A percentile compares a stretch with the other conserved stretches of the same genome.
Conservation (phyloP, 2,113 vertebrate species). For the Microtus ochrogaster region DNA sequence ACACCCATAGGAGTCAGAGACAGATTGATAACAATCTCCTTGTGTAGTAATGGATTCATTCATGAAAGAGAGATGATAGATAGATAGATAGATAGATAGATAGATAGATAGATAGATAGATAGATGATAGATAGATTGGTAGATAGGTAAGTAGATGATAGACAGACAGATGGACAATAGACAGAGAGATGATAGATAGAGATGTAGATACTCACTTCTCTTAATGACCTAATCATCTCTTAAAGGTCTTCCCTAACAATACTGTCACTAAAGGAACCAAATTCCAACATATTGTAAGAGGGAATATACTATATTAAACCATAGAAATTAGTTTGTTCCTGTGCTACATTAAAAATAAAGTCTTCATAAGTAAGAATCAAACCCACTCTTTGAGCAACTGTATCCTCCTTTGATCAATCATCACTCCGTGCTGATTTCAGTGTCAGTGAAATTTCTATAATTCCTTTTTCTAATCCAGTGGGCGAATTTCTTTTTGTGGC, state of each 20-base stretch:
- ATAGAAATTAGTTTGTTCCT: neutral
- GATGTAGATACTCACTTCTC: neutral
- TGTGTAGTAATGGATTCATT: neutral
- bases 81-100: neutral
- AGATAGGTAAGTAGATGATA: too few species aligned
- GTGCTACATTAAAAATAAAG: neutral
- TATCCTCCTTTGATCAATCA: neutral
- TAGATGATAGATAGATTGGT: neutral
- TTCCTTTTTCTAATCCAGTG: constrained; percentile 27
- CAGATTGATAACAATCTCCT: neutral
- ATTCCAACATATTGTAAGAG: neutral
- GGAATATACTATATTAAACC: neutral
- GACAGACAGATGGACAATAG: neutral
- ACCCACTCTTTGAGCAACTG: neutral
- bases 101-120: neutral
- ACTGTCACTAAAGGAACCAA: neutral
- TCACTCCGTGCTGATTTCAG: neutral
- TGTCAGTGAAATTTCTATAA: neutral
- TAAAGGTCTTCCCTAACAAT: neutral
- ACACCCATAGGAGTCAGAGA: neutral
- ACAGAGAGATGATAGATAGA: neutral
- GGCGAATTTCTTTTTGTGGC: constrained; percentile 19
- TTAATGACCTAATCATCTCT: too few species aligned
- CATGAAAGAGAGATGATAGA: neutral
- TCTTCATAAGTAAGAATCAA: neutral